These are phyloP conservation scores for Sapayoa aenigma DNA, from an alignment of 2,113 vertebrate species.

Conservation along the genomic window DNA sequence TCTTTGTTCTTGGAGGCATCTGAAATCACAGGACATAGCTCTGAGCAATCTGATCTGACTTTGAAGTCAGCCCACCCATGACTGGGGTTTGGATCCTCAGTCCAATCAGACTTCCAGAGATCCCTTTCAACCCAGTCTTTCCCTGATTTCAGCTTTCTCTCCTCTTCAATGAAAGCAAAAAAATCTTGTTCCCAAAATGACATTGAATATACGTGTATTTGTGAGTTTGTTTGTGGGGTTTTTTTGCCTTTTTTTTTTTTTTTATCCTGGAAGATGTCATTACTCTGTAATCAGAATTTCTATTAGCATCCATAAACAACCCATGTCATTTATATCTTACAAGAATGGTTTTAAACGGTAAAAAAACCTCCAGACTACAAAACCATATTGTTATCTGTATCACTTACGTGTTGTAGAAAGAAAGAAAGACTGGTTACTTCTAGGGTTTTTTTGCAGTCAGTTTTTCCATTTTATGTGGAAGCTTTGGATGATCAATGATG, in stretches of 20 bases:
- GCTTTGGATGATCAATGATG: background rate
- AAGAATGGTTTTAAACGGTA: background rate
- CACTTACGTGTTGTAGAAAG: background rate
- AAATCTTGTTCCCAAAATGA: background rate
- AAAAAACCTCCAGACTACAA: background rate
- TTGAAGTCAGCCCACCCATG: background rate
- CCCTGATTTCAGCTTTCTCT: background rate
- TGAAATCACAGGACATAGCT: background rate
- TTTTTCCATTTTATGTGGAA: background rate
- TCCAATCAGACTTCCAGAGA: background rate
- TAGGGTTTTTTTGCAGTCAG: background rate
- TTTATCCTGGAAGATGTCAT: background rate
- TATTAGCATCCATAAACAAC: background rate
- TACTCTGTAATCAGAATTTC: background rate
- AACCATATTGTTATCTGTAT: background rate
- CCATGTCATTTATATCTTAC: background rate
- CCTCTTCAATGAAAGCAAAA: background rate
- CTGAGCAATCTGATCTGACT: background rate
- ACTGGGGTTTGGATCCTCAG: background rate
- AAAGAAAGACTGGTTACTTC: background rate
- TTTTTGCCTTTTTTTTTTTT: background rate
- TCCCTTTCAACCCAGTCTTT: background rate
- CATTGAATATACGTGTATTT: background rate
- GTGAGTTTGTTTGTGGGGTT: no score
- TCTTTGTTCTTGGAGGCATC: background rate